Percentiles rank a stretch among this genome's conserved stretches.
phyloP scores from a whole-genome alignment of 1,140 invertebrate species.

The Scaptomyza graminum region DNA sequence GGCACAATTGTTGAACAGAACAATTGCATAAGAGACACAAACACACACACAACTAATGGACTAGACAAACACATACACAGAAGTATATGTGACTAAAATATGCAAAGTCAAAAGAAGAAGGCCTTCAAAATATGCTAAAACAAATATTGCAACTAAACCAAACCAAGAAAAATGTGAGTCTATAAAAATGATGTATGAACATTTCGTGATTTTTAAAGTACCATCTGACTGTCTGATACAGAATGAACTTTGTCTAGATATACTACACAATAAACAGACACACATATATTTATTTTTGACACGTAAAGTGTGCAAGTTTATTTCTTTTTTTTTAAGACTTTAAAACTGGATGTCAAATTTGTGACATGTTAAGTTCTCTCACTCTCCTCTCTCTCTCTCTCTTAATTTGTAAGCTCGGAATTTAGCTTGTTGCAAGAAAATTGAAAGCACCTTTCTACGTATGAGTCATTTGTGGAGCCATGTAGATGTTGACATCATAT shows the following conservation, averaged over 20 bases:
- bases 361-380: no score
- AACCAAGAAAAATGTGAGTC: neutral
- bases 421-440: neutral
- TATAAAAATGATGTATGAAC: neutral
- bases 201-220: neutral
- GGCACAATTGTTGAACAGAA: neutral
- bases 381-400: no score
- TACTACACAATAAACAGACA: no score
- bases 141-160: no score
- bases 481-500: constrained; percentile 5
- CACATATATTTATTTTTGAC: neutral
- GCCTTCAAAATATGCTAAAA: neutral
- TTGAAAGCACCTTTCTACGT: neutral
- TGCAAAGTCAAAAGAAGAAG: neutral
- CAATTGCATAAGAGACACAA: neutral
- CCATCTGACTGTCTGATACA: no score
- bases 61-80: neutral
- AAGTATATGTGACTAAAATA: neutral
- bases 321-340: no score
- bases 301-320: neutral
- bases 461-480: neutral
- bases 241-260: no score
- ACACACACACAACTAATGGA: neutral
- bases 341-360: no score
- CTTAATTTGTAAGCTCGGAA: neutral